These are phyloP conservation scores for Trachurus trachurus DNA, from an alignment of 2,797 vertebrate genomes.

Conservation along the genomic window DNA sequence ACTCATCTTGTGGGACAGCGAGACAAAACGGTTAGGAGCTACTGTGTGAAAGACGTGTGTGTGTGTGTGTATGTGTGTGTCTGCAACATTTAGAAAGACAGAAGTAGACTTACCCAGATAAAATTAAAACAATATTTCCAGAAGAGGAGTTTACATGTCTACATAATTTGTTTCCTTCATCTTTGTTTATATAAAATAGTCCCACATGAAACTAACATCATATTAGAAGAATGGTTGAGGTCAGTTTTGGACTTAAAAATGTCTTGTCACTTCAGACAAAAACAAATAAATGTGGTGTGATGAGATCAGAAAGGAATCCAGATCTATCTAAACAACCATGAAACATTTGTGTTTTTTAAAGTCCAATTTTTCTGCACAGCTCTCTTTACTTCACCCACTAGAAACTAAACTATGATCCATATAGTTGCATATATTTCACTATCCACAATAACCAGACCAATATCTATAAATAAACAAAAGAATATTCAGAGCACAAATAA, in stretches of 20 bases:
- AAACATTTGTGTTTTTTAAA: not conserved
- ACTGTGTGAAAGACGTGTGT: conserved; percentile 39
- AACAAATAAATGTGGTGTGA: not conserved
- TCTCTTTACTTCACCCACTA: not conserved
- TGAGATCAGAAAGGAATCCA: conserved; percentile 7
- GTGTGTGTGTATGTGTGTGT: conserved; percentile 29
- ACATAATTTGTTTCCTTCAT: not conserved
- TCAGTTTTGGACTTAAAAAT: not conserved
- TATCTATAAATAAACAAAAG: not conserved
- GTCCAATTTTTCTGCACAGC: not conserved
- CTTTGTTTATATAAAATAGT: not conserved
- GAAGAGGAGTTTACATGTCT: not conserved
- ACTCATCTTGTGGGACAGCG: conserved; percentile 69
- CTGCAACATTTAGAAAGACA: not conserved
- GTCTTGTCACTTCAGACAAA: not conserved
- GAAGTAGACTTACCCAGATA: conserved; percentile 30
- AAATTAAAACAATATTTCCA: not conserved
- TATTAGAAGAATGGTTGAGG: not conserved
- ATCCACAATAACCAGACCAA: not conserved
- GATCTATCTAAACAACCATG: not conserved
- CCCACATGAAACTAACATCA: not conserved
- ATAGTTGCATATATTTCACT: not conserved
- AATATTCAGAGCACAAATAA: not conserved
- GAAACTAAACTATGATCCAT: not conserved
- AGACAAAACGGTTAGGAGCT: conserved; percentile 59